These are phyloP conservation scores for Piezodorus guildinii DNA, from an alignment of 1,140 invertebrate species.

Conservation along the genomic window DNA sequence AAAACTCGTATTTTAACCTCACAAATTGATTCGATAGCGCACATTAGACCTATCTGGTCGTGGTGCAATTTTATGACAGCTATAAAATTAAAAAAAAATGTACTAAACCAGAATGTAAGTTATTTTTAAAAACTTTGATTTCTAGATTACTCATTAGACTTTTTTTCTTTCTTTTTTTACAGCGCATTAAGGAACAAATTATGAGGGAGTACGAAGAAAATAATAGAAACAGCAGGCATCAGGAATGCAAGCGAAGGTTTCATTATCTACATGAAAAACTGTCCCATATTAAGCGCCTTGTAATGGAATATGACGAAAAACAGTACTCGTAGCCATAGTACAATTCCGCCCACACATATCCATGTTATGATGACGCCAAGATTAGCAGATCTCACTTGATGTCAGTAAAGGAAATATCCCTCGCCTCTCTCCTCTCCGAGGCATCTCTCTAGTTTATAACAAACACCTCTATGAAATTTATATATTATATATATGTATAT, in stretches of 20 bases:
- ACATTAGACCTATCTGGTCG: too few species aligned
- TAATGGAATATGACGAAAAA: slow-evolving; percentile 59
- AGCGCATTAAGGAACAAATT: slow-evolving; percentile 64
- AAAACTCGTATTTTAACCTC: too few species aligned
- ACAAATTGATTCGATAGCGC: too few species aligned
- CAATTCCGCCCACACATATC: slow-evolving; percentile 4
- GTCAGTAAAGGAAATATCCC: not conserved
- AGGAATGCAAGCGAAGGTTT: slow-evolving; percentile 59
- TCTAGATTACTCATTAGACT: not conserved
- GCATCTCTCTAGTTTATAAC: not conserved
- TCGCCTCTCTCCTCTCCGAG: not conserved
- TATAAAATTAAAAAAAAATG: too few species aligned
- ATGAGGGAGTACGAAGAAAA: slow-evolving; percentile 65
- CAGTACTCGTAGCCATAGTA: slow-evolving; percentile 19
- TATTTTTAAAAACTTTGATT: not conserved
- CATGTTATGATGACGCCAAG: not conserved
- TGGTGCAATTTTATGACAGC: too few species aligned
- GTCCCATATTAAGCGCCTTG: slow-evolving; percentile 77
- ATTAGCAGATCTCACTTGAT: slow-evolving; percentile 3
- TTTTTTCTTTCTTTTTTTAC: slow-evolving; percentile 30
- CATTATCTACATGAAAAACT: slow-evolving; percentile 80
- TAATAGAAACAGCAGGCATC: slow-evolving; percentile 58
- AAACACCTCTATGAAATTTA: not conserved
- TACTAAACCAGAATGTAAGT: not conserved
- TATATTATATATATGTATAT: not conserved